phyloP scores from a whole-genome alignment of 2,888 invertebrate species.

The Melanostoma mellinum region DNA sequence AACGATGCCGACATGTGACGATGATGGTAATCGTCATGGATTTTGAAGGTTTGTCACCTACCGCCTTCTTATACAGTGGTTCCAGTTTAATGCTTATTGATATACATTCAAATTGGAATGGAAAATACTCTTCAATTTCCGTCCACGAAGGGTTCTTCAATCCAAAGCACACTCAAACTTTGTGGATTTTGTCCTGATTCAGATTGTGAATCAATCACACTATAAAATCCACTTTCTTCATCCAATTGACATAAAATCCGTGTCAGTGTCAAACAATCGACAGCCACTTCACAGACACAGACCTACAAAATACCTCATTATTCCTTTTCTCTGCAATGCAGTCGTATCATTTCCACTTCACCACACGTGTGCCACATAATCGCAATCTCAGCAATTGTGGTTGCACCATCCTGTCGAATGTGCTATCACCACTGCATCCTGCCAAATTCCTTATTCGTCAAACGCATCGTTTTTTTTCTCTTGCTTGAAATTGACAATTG shows the following conservation, averaged over 20 bases:
- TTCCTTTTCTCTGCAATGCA: not conserved
- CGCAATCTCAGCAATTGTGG: constrained; percentile 28
- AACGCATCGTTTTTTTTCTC: constrained; percentile 10
- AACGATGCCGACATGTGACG: no score
- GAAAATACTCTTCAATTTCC: no score
- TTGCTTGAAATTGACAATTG: constrained; percentile 33
- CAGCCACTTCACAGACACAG: constrained; percentile 7
- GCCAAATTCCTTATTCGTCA: constrained; percentile 29
- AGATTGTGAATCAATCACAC: no score
- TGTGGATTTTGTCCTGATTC: no score
- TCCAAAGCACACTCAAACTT: no score
- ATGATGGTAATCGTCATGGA: no score
- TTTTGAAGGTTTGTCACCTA: no score
- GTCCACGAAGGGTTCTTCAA: no score
- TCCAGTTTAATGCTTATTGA: no score
- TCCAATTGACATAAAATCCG: not conserved
- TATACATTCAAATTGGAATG: no score
- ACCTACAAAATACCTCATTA: constrained; percentile 7
- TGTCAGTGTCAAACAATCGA: constrained; percentile 13
- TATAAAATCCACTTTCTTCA: no score
- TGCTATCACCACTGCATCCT: constrained; percentile 4
- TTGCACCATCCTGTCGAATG: not conserved
- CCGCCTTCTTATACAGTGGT: no score
- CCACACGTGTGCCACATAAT: constrained; percentile 21
- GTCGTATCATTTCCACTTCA: constrained; percentile 8